These are phyloP conservation scores for Percopsis omiscomaycus DNA, from an alignment of 2,797 vertebrate genomes.

Conservation along the genomic window DNA sequence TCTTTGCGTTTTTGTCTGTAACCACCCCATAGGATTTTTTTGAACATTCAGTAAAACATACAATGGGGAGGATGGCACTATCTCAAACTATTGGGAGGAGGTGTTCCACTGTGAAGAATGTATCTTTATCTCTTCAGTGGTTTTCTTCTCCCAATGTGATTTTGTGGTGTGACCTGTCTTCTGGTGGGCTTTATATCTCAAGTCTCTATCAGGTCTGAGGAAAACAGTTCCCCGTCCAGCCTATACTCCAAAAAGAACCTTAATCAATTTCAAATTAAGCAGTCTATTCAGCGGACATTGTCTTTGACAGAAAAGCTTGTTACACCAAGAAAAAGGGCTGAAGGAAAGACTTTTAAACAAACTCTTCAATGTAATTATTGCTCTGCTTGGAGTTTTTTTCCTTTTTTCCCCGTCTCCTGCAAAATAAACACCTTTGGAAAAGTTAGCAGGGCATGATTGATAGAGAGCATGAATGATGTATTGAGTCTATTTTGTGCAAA, in stretches of 20 bases:
- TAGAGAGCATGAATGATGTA: conserved; percentile 86
- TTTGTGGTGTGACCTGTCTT: conserved; percentile 38
- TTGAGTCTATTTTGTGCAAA: conserved; percentile 82
- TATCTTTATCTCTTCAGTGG: conserved; percentile 44
- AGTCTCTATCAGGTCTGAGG: conserved; percentile 48
- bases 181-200: conserved; percentile 49
- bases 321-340: conserved; percentile 71
- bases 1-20: conserved; percentile 75
- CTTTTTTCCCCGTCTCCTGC: conserved; percentile 55
- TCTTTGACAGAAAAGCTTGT: conserved; percentile 78
- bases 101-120: conserved; percentile 37
- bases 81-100: conserved; percentile 42
- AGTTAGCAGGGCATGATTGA: conserved; percentile 79
- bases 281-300: conserved; percentile 72
- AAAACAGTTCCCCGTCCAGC: conserved; percentile 42
- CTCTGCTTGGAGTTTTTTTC: conserved; percentile 59
- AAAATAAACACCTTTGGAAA: conserved; percentile 79
- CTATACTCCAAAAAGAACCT: conserved; percentile 63
- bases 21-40: conserved; percentile 71
- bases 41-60: conserved; percentile 52
- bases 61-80: conserved; percentile 70
- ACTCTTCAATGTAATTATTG: conserved; percentile 78
- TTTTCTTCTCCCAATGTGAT: conserved; percentile 30
- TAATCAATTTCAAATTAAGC: conserved; percentile 80
- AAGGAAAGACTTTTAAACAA: conserved; percentile 74